Base-by-base conservation (phyloP, 2,113 vertebrate genomes). In the Ptilonorhynchus violaceus region DNA sequence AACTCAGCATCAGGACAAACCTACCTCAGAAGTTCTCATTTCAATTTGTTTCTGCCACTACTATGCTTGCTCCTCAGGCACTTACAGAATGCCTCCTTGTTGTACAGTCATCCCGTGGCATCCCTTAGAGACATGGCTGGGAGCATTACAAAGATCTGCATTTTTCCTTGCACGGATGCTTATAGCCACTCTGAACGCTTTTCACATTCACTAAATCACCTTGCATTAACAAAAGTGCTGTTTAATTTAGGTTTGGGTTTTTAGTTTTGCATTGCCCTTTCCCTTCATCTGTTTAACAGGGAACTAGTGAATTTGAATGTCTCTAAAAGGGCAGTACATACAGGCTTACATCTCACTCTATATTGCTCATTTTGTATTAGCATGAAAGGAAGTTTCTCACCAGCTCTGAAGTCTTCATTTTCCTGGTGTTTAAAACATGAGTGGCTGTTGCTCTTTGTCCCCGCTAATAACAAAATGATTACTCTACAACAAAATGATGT, bases 11-110 rank as follows among this genome's bases (percentile, higher is more conserved):
- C 58, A 50, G 68, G 66, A 89, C 53, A 93, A 93, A 78, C 18
- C 33, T 60, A 49, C 31, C 87, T 89, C 44, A 49, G 68, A 88
- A 80, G 60, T 33, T 79, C 76, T 69, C 58, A 42, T 78, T 92
- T 81, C 88, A 80, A 2, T 92, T 91, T 94, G 83, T 46, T 89
- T 64, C 80, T 70, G 55, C 50, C 27, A 27, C 68, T 74, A 22
- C 31, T 60, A 67, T 0, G 0, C 73, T 91, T 91, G 56, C 30
- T 94, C 83, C 88, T 95, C 56, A 75, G 93, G 79, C 80, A 18
- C 37, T 82, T 87, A 67, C 37, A 87, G 90, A 93, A 84, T 20
- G 62, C 8, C 23, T 93, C 49, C 91, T 84, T 91, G 86, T 87
- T 22, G 1, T 78, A 64, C 85, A 81, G 23, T 17, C 84, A 74